A percentile compares a stretch with the other conserved stretches of the same genome.
Conservation (phyloP, 2,113 vertebrate species). For the Ancistrus triradiatus region DNA sequence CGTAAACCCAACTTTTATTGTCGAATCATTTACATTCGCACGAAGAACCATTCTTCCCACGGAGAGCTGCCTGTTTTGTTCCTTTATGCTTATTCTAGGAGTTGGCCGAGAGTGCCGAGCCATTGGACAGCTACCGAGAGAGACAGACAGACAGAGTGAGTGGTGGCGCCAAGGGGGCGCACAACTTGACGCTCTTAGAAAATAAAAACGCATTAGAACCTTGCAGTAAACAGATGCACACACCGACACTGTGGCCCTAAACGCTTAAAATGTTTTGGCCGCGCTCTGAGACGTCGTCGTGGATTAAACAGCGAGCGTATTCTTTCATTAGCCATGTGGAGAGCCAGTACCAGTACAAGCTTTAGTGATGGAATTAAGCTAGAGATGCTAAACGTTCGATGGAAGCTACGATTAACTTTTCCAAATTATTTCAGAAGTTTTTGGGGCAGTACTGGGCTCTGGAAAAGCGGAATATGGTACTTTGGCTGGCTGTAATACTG, state of each 20-base stretch:
- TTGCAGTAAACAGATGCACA: neutral
- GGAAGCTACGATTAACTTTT: no score
- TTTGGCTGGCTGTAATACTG: neutral
- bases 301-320: no score
- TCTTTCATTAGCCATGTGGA: no score
- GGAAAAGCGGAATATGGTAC: no score
- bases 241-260: neutral
- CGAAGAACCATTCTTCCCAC: constrained; percentile 29
- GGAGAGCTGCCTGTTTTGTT: constrained; percentile 42
- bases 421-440: no score
- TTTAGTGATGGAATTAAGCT: no score
- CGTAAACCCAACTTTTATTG: no score
- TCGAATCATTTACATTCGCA: no score
- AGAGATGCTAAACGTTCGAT: no score
- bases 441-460: no score
- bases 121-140: constrained; percentile 31
- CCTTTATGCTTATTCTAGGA: constrained; percentile 51
- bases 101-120: constrained; percentile 48
- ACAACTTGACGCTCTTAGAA: constrained; percentile 40
- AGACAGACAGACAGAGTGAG: constrained; percentile 16
- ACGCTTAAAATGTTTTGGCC: neutral
- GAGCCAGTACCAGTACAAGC: no score
- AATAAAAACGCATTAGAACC: neutral
- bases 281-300: no score
- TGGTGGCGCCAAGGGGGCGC: constrained; percentile 1